Evolutionary conservation across 2,888 invertebrate species (phyloP).

Genomic region (Polyommatus iphigenia): DNA sequence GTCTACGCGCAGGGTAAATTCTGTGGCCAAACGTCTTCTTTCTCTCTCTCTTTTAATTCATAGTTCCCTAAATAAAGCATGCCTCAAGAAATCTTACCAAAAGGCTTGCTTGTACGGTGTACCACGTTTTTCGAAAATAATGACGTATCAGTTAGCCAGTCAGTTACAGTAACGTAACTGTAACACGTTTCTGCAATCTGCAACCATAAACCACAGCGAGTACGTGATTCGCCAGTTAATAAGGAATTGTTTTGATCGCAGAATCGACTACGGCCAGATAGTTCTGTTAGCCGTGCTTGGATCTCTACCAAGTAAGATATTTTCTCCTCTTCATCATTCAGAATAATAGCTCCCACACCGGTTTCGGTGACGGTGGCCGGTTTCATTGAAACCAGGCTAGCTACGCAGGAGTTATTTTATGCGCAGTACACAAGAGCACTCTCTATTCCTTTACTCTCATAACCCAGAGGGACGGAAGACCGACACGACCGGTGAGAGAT

Average conservation of each 20-base stretch:
- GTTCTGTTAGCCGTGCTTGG: not conserved
- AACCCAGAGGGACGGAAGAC: too few species aligned
- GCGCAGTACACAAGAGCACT: too few species aligned
- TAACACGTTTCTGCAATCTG: constrained; percentile 16
- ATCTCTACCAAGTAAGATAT: not conserved
- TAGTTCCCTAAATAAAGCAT: not conserved
- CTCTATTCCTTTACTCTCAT: too few species aligned
- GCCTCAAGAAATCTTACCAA: not conserved
- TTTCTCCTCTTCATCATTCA: too few species aligned
- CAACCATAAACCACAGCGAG: constrained; percentile 15
- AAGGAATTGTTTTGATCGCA: constrained; percentile 14
- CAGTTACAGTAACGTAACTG: constrained; percentile 12
- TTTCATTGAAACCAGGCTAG: too few species aligned
- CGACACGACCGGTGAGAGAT: too few species aligned
- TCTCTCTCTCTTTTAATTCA: too few species aligned
- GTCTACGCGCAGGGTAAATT: too few species aligned
- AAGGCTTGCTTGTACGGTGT: not conserved
- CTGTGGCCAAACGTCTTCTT: too few species aligned
- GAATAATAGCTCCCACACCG: too few species aligned
- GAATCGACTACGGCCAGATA: not conserved
- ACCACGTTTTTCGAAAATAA: constrained; percentile 8
- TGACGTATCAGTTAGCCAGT: constrained; percentile 2
- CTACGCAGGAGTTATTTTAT: too few species aligned
- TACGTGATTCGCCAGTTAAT: constrained; percentile 13
- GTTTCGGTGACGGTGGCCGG: too few species aligned